Evolutionary conservation across 2,888 invertebrate species (phyloP), one percentile per base, ranked within the genome.

Genomic region (Dorcus parallelipipedus): DNA sequence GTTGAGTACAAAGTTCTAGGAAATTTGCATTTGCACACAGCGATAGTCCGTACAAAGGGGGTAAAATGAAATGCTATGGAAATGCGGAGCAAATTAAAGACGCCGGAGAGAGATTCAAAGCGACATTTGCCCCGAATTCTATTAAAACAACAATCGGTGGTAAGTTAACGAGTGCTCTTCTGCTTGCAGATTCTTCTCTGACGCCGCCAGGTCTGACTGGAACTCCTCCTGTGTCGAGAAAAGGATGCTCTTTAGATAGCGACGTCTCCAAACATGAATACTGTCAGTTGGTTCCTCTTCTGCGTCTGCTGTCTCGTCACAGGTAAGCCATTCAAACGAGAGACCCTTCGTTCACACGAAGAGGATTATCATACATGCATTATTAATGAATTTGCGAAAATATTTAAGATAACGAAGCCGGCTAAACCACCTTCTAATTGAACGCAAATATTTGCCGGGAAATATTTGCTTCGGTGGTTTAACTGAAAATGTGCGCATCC

Each of bases 101-200:
- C 50, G 49, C 55, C 56, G 58, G 58, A 58, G 47, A 49, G 52
- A 54, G 48, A 58, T 56, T 52, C 48, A 54, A 42, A 38, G 49
- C 20, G 53, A 50, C 48, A 47, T 56, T 55, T 49, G 52, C 58
- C 56, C 55, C 53, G 58, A 50, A 47, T 55, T 58, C 52, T 52
- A 61, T 58, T 58, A 61, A 60, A 61, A 58, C 56, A 55, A 55
- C 45, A 55, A 58, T 61, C 50, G 52, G 50, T 53, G 42, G 56
- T 53, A 56, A 52, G 55, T 56, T 58, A 61, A 59, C 58, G 49
- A 58, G 53, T 52, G 58, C 56, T 58, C 52, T 61, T 56, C 50
- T 59, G 47, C 59, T 49, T 50, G 54, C 59, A 56, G 58, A 61
- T 58, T 50, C 51, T 56, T 49, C 54, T 56, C 61, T 53, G 56